Conservation (phyloP, 2,113 vertebrate genomes). For the Mus musculus region GRCm39 chr16:66105501-66106000, state of each 20-base stretch:
- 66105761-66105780: not conserved
- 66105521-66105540: no score
- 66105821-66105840: not conserved
- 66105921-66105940: not conserved
- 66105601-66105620: no score
- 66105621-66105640: not conserved
- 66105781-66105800: not conserved
- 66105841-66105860: not conserved
- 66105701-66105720: not conserved
- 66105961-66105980: not conserved
- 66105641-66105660: not conserved
- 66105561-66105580: no score
- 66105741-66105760: not conserved
- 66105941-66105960: not conserved
- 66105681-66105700: not conserved
- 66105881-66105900: not conserved
- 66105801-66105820: constrained; percentile 39
- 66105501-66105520: no score
- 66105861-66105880: not conserved
- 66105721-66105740: not conserved
- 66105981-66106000: not conserved
- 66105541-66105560: no score
- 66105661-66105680: not conserved
- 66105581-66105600: no score
- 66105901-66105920: not conserved